Percentiles rank a stretch among this genome's conserved stretches.
Evolutionary conservation across 2,113 vertebrate genomes (phyloP).

Genomic region (Eulemur rufifrons): DNA sequence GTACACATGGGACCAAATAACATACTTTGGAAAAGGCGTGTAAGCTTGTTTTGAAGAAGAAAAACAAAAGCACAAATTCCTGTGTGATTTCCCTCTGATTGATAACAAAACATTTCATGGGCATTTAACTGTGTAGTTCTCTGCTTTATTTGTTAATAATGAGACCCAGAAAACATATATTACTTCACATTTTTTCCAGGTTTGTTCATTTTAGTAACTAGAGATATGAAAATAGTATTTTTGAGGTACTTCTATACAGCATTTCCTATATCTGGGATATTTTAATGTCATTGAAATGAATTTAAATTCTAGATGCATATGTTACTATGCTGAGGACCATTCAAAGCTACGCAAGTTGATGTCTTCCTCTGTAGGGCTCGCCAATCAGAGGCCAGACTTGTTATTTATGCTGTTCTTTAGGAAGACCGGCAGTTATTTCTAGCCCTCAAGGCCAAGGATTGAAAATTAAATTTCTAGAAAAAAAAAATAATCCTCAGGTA

Average conservation of each 20-base stretch:
- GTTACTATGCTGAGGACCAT: not conserved
- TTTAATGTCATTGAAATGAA: not conserved
- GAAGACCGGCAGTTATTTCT: not conserved
- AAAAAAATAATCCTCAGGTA: not conserved
- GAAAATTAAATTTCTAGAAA: constrained; percentile 23
- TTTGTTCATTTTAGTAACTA: constrained; percentile 20
- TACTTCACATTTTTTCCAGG: not conserved
- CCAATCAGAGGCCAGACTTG: not conserved
- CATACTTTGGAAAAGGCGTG: not conserved
- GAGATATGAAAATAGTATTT: constrained; percentile 15
- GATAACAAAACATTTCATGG: not conserved
- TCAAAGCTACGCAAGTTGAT: not conserved
- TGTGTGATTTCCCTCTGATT: constrained; percentile 5
- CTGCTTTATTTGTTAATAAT: not conserved
- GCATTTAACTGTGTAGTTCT: not conserved
- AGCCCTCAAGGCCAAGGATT: not conserved
- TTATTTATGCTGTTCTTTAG: not conserved
- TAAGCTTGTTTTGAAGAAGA: constrained; percentile 10
- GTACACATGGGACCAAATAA: not conserved
- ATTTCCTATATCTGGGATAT: not conserved
- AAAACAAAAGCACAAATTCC: not conserved
- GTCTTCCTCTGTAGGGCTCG: not conserved
- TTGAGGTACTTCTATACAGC: not conserved
- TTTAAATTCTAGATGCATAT: not conserved
- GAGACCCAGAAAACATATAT: not conserved